Base-by-base conservation (phyloP, 2,888 invertebrate genomes). In the Erebia aethiops region DNA sequence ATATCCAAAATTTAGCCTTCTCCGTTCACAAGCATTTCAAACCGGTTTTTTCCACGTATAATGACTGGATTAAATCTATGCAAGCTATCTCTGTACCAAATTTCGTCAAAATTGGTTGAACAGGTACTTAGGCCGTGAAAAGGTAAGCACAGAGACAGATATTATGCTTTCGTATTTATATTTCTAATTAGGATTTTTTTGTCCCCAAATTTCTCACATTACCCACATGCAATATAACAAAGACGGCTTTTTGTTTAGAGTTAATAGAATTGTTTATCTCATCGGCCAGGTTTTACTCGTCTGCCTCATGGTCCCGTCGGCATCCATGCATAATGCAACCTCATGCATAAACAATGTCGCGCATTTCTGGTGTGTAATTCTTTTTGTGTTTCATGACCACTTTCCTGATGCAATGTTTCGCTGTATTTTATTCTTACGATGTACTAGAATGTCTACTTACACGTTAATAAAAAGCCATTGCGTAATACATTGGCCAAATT, bases 311-410 rank as follows among this genome's bases (percentile, higher is more conserved):
- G 72, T 81, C 80, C 83, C 84, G 85, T 86, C 84, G 87, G 86
- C 86, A 86, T 86, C 83, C 88, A 88, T 90, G 87, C 87, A 90
- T 89, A 89, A 90, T 90, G 84, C 83, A 84, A 79, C 79, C 86
- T 88, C 88, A 89, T 90, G 84, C 89, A 90, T 91, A 89, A 84
- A 82, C 84, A 85, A 87, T 86, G 85, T 83, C 82, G 84, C 83
- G 80, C 85, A 84, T 86, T 84, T 85, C 84, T 83, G 79, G 79
- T 80, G 76, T 78, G 79, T 35, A 79, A 82, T 81, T 84, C 81
- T 86, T 75, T 69, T 70, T 74, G 69, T 63, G 60, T 73, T 82
- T 85, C 80, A 81, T 75, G 75, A 82, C 77, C 79, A 77, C 81
- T 83, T 84, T 82, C 80, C 81, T 80, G 80, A 67, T 60, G 52